phyloP scores from a whole-genome alignment of 2,888 invertebrate genomes.

The Macrosiphum euphorbiae region DNA sequence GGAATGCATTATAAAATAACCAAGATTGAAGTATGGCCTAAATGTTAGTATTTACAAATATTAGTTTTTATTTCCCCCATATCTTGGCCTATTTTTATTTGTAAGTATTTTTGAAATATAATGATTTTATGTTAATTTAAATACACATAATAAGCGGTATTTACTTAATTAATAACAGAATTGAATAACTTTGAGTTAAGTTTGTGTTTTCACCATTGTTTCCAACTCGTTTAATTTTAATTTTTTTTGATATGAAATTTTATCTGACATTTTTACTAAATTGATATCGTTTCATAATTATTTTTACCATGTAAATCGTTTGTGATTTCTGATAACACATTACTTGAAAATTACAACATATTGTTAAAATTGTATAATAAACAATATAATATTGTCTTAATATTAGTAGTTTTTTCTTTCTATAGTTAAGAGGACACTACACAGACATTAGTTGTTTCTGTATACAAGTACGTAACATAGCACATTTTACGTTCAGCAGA shows the following conservation, averaged over 20 bases:
- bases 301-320: neutral
- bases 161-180: constrained; percentile 22
- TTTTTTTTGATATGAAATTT: neutral
- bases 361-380: neutral
- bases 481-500: no score
- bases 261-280: neutral
- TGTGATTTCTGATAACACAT: neutral
- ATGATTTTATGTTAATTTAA: constrained; percentile 48
- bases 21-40: neutral
- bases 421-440: neutral
- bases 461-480: no score
- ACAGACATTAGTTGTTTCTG: no score
- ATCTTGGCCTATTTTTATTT: constrained; percentile 46
- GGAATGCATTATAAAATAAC: neutral
- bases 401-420: neutral
- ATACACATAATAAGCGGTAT: constrained; percentile 50
- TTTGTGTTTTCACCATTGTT: constrained; percentile 16
- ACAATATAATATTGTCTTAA: neutral
- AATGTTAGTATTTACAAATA: constrained; percentile 33
- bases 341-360: neutral
- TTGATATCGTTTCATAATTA: neutral
- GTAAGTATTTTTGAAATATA: constrained; percentile 46
- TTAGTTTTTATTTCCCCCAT: constrained; percentile 48
- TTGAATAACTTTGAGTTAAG: constrained; percentile 28
- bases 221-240: neutral